phyloP scores from a whole-genome alignment of 2,888 invertebrate species.

The Shargacucullia verbasci region DNA sequence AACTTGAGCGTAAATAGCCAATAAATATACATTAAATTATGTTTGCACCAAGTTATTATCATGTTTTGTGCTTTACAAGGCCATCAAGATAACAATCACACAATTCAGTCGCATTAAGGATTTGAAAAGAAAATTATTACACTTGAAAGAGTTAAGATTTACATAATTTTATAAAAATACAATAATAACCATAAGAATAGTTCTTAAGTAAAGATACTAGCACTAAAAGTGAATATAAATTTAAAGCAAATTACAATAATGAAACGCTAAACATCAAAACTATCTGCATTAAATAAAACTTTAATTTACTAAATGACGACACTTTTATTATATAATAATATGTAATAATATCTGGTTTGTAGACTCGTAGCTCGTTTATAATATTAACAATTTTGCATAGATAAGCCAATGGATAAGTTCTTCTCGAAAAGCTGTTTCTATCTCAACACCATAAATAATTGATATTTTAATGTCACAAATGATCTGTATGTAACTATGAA shows the following conservation, averaged over 20 bases:
- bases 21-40: slow-evolving; percentile 70
- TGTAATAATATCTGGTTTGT: slow-evolving; percentile 44
- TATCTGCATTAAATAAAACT: slow-evolving; percentile 39
- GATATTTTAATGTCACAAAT: slow-evolving; percentile 89
- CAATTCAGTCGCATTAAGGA: slow-evolving; percentile 40
- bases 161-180: too few species aligned
- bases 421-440: slow-evolving; percentile 77
- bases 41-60: slow-evolving; percentile 67
- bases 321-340: slow-evolving; percentile 42
- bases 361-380: slow-evolving; percentile 47
- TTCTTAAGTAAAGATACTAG: too few species aligned
- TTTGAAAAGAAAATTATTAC: slow-evolving; percentile 30
- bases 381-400: slow-evolving; percentile 72
- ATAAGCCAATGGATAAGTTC: slow-evolving; percentile 68
- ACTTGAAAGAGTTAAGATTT: neutral
- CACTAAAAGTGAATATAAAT: too few species aligned
- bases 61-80: slow-evolving; percentile 66
- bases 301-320: slow-evolving; percentile 28
- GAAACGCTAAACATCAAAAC: too few species aligned
- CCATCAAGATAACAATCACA: slow-evolving; percentile 63
- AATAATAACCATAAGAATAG: too few species aligned
- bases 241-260: too few species aligned
- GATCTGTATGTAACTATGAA: slow-evolving; percentile 86
- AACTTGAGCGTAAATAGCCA: slow-evolving; percentile 67
- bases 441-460: slow-evolving; percentile 87